Evolutionary conservation across 2,797 vertebrate genomes (phyloP).

Genomic region (Ctenopoma kingsleyae): DNA sequence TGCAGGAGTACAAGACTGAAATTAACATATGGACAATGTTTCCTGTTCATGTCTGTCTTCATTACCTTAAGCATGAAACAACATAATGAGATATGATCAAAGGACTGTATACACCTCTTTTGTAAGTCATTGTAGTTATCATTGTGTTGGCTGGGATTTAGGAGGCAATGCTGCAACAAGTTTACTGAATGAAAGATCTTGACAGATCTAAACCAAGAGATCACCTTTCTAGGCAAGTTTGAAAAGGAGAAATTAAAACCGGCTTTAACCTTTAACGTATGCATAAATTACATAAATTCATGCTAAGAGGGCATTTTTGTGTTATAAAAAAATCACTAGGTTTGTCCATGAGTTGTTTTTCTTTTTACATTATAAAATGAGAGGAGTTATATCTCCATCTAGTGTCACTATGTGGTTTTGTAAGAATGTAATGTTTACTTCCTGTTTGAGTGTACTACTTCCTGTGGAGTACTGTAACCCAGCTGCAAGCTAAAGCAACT

Average conservation of each 20-base stretch:
- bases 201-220: background rate
- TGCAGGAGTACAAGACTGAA: constrained; percentile 24
- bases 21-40: background rate
- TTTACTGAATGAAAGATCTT: background rate
- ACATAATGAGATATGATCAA: background rate
- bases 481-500: background rate
- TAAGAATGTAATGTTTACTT: constrained; percentile 61
- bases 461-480: constrained; percentile 30
- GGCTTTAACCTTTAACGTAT: background rate
- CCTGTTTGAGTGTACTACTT: constrained; percentile 51
- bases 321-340: background rate
- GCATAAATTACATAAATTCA: background rate
- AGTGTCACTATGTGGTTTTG: constrained; percentile 34
- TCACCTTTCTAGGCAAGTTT: background rate
- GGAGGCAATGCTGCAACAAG: background rate
- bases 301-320: background rate
- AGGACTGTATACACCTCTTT: background rate
- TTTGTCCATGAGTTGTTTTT: background rate
- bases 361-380: constrained; percentile 3
- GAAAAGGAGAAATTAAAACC: background rate
- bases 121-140: background rate
- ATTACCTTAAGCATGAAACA: background rate
- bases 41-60: background rate
- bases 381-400: constrained; percentile 33
- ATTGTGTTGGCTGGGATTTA: constrained; percentile 1